phyloP scores from a whole-genome alignment of 2,888 invertebrate species.

The Drosophila nr. perissopoda region DNA sequence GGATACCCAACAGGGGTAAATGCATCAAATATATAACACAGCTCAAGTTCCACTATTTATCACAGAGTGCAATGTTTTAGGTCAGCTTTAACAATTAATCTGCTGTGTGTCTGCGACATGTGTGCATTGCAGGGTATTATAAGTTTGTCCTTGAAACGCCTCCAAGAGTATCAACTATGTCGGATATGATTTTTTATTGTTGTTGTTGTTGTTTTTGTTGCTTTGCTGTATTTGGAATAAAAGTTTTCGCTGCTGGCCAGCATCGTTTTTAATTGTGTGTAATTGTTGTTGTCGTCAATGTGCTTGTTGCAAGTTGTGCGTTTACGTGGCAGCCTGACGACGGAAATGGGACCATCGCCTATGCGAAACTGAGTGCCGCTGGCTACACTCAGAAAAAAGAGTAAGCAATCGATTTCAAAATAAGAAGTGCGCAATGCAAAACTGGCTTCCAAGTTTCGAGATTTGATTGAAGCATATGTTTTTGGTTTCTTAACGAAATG shows the following conservation, averaged over 20 bases:
- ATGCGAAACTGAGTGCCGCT: conserved; percentile 6
- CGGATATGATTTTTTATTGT: conserved; percentile 6
- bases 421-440: no score
- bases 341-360: conserved; percentile 32
- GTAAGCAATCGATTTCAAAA: no score
- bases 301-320: conserved; percentile 31
- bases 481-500: not conserved
- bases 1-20: conserved; percentile 1
- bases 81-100: not conserved
- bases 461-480: not conserved
- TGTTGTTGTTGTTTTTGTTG: conserved; percentile 2
- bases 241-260: conserved; percentile 43
- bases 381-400: not conserved
- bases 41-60: not conserved
- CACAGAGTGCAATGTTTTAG: not conserved
- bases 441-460: not conserved
- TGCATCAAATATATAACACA: conserved; percentile 4
- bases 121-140: not conserved
- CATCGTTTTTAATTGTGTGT: conserved; percentile 11
- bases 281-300: not conserved
- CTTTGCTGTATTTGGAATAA: conserved; percentile 28
- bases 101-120: not conserved
- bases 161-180: conserved; percentile 3
- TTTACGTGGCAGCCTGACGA: conserved; percentile 33
- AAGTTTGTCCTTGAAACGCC: not conserved